A percentile compares a stretch with the other conserved stretches of the same genome.
These are phyloP conservation scores for Ctena decussata DNA, from an alignment of 2,888 invertebrate genomes.

Conservation along the genomic window DNA sequence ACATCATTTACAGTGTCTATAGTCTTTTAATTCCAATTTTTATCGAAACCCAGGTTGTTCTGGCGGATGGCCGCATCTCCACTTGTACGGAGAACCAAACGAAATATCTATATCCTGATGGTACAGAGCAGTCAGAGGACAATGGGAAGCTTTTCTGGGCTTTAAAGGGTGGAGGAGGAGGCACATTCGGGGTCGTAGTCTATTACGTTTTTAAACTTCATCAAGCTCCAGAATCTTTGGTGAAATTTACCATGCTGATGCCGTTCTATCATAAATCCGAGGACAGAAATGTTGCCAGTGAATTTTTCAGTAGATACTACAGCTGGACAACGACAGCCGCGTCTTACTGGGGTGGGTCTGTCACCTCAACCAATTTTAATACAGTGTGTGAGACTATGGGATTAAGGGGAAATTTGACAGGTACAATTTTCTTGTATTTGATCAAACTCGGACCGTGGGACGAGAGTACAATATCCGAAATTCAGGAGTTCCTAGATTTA, in stretches of 20 bases:
- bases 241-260: background rate
- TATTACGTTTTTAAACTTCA: slow-evolving; percentile 57
- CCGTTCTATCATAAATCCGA: background rate
- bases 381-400: no score
- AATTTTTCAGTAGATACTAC: background rate
- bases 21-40: no score
- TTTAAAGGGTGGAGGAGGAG: slow-evolving; percentile 68
- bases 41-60: slow-evolving; percentile 58
- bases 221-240: slow-evolving; percentile 32
- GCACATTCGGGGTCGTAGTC: slow-evolving; percentile 60
- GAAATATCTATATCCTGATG: slow-evolving; percentile 15
- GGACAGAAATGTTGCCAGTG: slow-evolving; percentile 18
- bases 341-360: slow-evolving; percentile 60
- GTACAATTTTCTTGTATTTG: slow-evolving; percentile 29
- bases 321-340: slow-evolving; percentile 32
- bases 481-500: background rate
- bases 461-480: slow-evolving; percentile 23
- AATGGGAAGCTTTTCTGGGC: slow-evolving; percentile 70
- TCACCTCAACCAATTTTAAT: slow-evolving; percentile 20
- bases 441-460: slow-evolving; percentile 63
- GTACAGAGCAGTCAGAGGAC: background rate
- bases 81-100: slow-evolving; percentile 41
- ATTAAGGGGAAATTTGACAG: no score
- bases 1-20: no score
- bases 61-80: slow-evolving; percentile 52